A percentile compares a stretch with the other conserved stretches of the same genome.
Conservation (phyloP, 2,888 invertebrate species). For the Cecidostiba fungosa region DNA sequence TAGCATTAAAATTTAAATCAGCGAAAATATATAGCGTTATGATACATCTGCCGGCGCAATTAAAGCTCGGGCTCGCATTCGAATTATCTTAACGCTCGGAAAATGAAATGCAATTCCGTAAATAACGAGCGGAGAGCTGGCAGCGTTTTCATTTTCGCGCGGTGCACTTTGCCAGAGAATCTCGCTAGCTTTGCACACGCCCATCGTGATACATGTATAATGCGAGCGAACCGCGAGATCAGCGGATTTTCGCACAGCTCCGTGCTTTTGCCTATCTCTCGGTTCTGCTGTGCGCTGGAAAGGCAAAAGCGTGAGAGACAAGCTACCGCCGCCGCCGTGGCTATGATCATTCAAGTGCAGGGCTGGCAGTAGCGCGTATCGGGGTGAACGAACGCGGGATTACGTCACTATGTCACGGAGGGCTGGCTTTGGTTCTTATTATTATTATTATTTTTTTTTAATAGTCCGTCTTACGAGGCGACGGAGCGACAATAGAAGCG, state of each 20-base stretch:
- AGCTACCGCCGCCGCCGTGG: neutral
- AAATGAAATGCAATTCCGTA: slow-evolving; percentile 22
- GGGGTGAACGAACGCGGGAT: slow-evolving; percentile 31
- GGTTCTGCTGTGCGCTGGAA: neutral
- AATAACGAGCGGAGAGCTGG: slow-evolving; percentile 24
- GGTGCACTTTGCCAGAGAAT: slow-evolving; percentile 4
- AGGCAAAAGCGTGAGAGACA: neutral
- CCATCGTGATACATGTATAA: slow-evolving; percentile 8
- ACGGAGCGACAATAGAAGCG: neutral
- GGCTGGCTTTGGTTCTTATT: neutral
- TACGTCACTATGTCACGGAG: slow-evolving; percentile 23
- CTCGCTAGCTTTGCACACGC: neutral
- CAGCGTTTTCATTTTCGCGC: slow-evolving; percentile 11
- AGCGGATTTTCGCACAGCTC: slow-evolving; percentile 16
- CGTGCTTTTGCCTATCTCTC: slow-evolving; percentile 8
- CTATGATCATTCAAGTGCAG: slow-evolving; percentile 25
- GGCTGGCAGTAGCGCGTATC: slow-evolving; percentile 6
- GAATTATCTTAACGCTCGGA: slow-evolving; percentile 14
- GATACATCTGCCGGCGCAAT: neutral
- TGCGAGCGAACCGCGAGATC: neutral
- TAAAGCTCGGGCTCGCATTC: neutral
- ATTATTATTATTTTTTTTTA: neutral
- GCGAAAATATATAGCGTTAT: neutral
- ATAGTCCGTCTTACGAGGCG: no score
- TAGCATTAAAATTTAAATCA: neutral